These are phyloP conservation scores for Dynastes maya DNA, from an alignment of 2,888 invertebrate species.

Conservation along the genomic window DNA sequence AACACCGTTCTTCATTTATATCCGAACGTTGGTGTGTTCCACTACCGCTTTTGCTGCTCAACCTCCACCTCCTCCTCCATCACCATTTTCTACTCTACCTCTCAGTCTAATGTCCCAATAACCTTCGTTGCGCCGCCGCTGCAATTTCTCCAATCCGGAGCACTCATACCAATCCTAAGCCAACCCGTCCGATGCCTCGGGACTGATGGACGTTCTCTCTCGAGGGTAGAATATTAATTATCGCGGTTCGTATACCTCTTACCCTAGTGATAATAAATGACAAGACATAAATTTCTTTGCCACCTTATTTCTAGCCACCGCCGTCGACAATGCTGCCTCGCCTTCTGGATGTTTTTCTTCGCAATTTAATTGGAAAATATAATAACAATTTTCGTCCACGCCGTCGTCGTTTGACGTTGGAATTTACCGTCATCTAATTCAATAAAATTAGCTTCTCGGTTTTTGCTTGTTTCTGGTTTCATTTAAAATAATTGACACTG, in stretches of 20 bases:
- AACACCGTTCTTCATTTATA: slow-evolving; percentile 55
- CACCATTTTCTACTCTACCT: background rate
- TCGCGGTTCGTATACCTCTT: slow-evolving; percentile 58
- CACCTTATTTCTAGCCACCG: slow-evolving; percentile 50
- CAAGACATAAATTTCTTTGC: slow-evolving; percentile 60
- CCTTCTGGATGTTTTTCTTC: slow-evolving; percentile 35
- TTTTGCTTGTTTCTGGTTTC: slow-evolving; percentile 30
- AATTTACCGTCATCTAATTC: slow-evolving; percentile 41
- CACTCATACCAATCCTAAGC: slow-evolving; percentile 41
- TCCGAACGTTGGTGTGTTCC: slow-evolving; percentile 29
- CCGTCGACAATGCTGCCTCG: slow-evolving; percentile 10
- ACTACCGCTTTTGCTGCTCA: slow-evolving; percentile 47
- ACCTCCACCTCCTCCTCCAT: slow-evolving; percentile 53
- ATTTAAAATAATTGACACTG: slow-evolving; percentile 44
- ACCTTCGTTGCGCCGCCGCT: slow-evolving; percentile 44
- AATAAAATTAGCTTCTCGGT: slow-evolving; percentile 41
- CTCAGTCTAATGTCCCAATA: slow-evolving; percentile 25
- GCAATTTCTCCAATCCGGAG: slow-evolving; percentile 52
- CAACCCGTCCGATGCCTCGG: slow-evolving; percentile 47
- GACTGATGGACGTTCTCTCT: slow-evolving; percentile 56
- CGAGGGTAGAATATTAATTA: slow-evolving; percentile 62
- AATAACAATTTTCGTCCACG: slow-evolving; percentile 47
- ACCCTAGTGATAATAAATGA: slow-evolving; percentile 60
- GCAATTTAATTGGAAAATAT: slow-evolving; percentile 51
- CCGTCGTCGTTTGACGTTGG: slow-evolving; percentile 23